These are phyloP conservation scores for Engraulis encrasicolus DNA, from an alignment of 2,113 vertebrate species.

Conservation along the genomic window DNA sequence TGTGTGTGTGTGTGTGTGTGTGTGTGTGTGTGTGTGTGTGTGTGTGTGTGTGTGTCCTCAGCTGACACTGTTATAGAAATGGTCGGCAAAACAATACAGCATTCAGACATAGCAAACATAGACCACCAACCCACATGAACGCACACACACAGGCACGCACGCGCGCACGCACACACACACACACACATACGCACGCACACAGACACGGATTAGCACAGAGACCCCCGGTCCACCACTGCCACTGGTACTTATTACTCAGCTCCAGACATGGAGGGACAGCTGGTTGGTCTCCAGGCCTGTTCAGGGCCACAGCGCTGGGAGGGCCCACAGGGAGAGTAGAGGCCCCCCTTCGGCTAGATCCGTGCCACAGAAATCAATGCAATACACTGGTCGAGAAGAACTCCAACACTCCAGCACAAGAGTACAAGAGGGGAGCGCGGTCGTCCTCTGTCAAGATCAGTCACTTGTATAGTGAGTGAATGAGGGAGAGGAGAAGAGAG, in stretches of 20 bases:
- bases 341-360: too few relatives aligned
- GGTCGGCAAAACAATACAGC: neutral
- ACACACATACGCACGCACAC: constrained; percentile 10
- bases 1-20: neutral
- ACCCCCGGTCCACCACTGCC: neutral
- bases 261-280: neutral
- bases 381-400: too few relatives aligned
- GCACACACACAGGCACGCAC: neutral
- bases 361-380: too few relatives aligned
- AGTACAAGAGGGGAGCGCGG: too few relatives aligned
- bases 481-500: neutral
- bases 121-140: neutral
- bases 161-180: neutral
- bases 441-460: neutral
- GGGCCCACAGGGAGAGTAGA: neutral
- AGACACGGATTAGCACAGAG: neutral
- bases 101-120: neutral
- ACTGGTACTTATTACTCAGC: neutral
- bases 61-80: constrained; percentile 3
- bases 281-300: neutral
- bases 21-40: neutral
- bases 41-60: neutral
- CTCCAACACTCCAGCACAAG: too few relatives aligned
- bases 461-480: neutral
- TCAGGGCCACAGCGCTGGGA: neutral